Percentiles rank a stretch among this genome's conserved stretches.
Conservation (phyloP, 2,113 vertebrate species). For the Raphicerus campestris region DNA sequence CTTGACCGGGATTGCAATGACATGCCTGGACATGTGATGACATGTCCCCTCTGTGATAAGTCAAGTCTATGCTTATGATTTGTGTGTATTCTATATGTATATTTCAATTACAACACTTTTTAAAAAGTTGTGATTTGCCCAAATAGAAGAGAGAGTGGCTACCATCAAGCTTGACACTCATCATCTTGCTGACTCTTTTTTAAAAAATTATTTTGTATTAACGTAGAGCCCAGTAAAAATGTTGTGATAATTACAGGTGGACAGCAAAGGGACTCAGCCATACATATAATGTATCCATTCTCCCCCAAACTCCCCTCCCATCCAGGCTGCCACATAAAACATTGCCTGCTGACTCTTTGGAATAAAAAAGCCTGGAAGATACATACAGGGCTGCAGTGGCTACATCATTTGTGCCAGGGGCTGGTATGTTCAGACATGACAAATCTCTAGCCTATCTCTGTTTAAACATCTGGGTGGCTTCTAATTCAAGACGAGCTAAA, state of each 20-base stretch:
- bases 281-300: neutral
- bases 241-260: neutral
- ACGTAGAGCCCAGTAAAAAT: neutral
- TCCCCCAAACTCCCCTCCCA: neutral
- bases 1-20: neutral
- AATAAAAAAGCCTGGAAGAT: neutral
- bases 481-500: neutral
- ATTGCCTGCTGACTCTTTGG: neutral
- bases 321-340: neutral
- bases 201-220: neutral
- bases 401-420: neutral
- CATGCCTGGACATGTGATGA: neutral
- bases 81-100: neutral
- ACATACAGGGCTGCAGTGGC: rapidly evolving
- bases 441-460: neutral
- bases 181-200: neutral
- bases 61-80: neutral
- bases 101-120: neutral
- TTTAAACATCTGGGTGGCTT: neutral
- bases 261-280: neutral
- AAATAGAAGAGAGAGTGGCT: neutral
- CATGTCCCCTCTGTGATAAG: neutral
- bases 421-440: neutral
- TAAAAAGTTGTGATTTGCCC: neutral
- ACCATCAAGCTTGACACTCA: neutral